Evolutionary conservation across 2,888 invertebrate genomes (phyloP).

Genomic region (Zygaena filipendulae): DNA sequence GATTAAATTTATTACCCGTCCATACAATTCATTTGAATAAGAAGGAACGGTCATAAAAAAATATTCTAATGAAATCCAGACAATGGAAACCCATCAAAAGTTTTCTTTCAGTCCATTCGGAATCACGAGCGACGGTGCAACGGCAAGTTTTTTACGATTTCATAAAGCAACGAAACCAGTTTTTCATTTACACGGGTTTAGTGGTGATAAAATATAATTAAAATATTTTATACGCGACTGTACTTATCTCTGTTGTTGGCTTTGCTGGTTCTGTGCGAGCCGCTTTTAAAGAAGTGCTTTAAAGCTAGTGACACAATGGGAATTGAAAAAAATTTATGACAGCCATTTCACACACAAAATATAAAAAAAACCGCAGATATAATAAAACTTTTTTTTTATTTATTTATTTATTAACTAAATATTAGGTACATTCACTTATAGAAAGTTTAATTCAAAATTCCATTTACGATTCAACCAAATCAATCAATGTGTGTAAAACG

Average conservation of each 20-base stretch:
- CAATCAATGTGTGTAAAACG: too few species aligned
- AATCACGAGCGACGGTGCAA: slow-evolving; percentile 30
- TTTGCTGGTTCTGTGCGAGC: slow-evolving; percentile 47
- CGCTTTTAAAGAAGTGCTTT: slow-evolving; percentile 35
- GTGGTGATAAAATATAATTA: slow-evolving; percentile 68
- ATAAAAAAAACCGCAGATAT: too few species aligned
- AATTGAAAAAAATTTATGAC: too few species aligned
- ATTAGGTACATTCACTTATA: too few species aligned
- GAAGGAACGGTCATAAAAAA: slow-evolving; percentile 26
- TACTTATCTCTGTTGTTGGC: slow-evolving; percentile 53
- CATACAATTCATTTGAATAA: slow-evolving; percentile 18
- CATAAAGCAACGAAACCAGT: slow-evolving; percentile 59
- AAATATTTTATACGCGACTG: slow-evolving; percentile 63
- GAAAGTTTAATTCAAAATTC: too few species aligned
- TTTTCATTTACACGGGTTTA: slow-evolving; percentile 68
- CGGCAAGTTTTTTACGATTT: slow-evolving; percentile 66
- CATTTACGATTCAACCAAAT: too few species aligned
- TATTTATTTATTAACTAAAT: too few species aligned
- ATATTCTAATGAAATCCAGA: slow-evolving; percentile 51
- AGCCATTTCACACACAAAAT: too few species aligned
- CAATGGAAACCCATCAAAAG: slow-evolving; percentile 58
- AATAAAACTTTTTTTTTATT: too few species aligned
- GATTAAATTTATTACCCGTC: neutral
- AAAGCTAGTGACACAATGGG: slow-evolving; percentile 27
- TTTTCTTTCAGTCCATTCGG: slow-evolving; percentile 25